Evolutionary conservation across 2,113 vertebrate genomes (phyloP), one percentile per base, ranked within the genome.

Genomic region (Pollachius pollachius): DNA sequence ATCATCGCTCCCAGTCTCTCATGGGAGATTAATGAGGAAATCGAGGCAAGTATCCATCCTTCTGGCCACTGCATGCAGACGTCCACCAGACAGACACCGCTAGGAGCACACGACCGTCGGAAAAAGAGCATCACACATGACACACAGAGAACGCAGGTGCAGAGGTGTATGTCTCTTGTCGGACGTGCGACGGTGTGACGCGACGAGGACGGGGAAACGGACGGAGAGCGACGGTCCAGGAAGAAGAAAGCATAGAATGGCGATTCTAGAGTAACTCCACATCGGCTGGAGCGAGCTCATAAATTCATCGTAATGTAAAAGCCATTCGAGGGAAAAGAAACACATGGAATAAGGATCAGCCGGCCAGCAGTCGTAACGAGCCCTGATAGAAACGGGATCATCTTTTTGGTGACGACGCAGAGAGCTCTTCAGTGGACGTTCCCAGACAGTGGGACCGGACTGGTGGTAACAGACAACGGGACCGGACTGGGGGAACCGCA

Each of bases 21-120:
- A 80, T 18, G 76, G 88, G 89, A 90, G 89, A 87, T 89, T 90
- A 90, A 88, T 79, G 79, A 86, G 87, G 88, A 90, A 90, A 80
- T 73, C 7, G 59, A 75, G 65, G 65, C 16, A 65, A 78, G 76
- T 81, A 84, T 78, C 64, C 69, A 81, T 73, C 79, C 64, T 76
- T 76, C 69, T 75, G 81, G 80, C 77, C 76, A 72, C 71, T 48
- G 64, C 80, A 73, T n/a, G 71, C 25, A 72, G 73, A 78, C 72
- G 76, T 76, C 69, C 62, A 80, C 70, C 76, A 78, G 71, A 82
- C 80, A 68, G 65, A 64, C 52, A 62, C 54, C 73, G 71, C 57
- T 66, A 68, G 41, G 11, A n/a, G 64, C 21, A 62, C 58, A 60
- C 48, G 52, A 61, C 25, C 69, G 70, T 34, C 57, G 54, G 34